Evolutionary conservation across 2,888 invertebrate genomes (phyloP), one percentile per base, ranked within the genome.

Genomic region (Acanthosepion pharaonis): DNA sequence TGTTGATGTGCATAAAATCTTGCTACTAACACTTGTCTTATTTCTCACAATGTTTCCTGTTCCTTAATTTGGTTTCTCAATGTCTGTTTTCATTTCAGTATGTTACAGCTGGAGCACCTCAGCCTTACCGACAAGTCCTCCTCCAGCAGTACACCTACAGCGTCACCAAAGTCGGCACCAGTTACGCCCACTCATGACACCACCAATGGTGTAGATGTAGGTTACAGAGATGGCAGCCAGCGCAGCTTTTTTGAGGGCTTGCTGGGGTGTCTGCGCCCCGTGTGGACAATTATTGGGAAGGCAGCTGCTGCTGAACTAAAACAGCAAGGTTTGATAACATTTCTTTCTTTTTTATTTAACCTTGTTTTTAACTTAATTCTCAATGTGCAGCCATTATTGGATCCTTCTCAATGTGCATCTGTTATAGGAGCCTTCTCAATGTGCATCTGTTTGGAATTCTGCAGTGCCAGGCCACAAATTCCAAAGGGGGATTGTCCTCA

Each of bases 211-310:
- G 96, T 97, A 28, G 96, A 97, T 93, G 96, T 97, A n/a, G 95
- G 96, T 94, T 96, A 96, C 96, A 95, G 96, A 55, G 96, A 96
- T 28, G 96, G 96, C 42, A 94, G 95, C 15, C 96, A 97, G 95
- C 95, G 97, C 55, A 97, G 97, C 4, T 97, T 97, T 96, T 97
- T 97, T 94, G 97, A 97, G 95, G 99, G 99, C 0, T 98, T 99
- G 94, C 98, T 99, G 96, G 99, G 99, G 2, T 99, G 99, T 97
- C 98, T 99, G 97, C 98, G 98, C 95, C 99, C 99, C 0, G 98
- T 99, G 23, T 98, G 99, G 97, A 98, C 98, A n/a, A 98, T 99
- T 96, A 98, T 99, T 95, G 98, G 98, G 94, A 99, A 98, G 97
- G 98, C 98, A 93, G 96, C 97, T 49, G 96, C 96, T 20, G 97